A percentile compares a stretch with the other conserved stretches of the same genome.
Evolutionary conservation across 2,797 vertebrate species (phyloP).

Genomic region (Peromyscus melanophrys): DNA sequence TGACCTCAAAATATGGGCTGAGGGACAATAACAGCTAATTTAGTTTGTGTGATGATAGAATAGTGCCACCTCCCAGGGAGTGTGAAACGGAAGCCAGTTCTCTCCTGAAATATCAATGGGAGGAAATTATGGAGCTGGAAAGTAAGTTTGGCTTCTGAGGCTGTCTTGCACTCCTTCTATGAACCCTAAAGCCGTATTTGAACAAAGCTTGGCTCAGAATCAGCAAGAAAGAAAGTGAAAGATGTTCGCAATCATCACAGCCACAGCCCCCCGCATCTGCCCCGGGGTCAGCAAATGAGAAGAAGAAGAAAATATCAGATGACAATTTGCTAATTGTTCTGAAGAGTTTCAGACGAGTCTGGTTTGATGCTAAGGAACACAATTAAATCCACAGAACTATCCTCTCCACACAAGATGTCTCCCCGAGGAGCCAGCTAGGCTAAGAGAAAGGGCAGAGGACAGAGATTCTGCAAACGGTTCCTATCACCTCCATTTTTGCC

Average conservation of each 20-base stretch:
- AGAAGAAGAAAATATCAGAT: constrained; percentile 27
- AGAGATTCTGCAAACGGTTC: not conserved
- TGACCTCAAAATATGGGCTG: not conserved
- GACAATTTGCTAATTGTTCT: constrained; percentile 74
- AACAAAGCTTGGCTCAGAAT: not conserved
- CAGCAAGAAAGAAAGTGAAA: constrained; percentile 29
- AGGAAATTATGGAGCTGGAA: constrained; percentile 49
- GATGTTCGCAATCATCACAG: not conserved
- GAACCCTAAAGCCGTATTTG: constrained; percentile 54
- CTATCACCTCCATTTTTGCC: not conserved
- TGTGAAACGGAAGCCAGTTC: constrained; percentile 62
- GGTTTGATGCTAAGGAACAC: constrained; percentile 63
- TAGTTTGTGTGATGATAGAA: constrained; percentile 3
- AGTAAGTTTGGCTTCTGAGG: constrained; percentile 58
- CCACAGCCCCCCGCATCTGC: constrained; percentile 10
- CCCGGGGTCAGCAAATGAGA: not conserved
- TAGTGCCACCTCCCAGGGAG: not conserved
- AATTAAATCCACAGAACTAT: constrained; percentile 67
- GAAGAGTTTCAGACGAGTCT: constrained; percentile 53
- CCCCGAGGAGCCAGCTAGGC: constrained; percentile 34
- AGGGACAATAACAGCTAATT: constrained; percentile 71
- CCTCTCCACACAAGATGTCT: not conserved
- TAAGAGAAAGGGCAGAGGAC: not conserved
- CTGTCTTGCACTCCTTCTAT: constrained; percentile 18
- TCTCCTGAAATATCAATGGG: constrained; percentile 12